Evolutionary conservation across 1,140 invertebrate genomes (phyloP), one percentile per base, ranked within the genome.

Genomic region (Pseudomyrmex gracilis): DNA sequence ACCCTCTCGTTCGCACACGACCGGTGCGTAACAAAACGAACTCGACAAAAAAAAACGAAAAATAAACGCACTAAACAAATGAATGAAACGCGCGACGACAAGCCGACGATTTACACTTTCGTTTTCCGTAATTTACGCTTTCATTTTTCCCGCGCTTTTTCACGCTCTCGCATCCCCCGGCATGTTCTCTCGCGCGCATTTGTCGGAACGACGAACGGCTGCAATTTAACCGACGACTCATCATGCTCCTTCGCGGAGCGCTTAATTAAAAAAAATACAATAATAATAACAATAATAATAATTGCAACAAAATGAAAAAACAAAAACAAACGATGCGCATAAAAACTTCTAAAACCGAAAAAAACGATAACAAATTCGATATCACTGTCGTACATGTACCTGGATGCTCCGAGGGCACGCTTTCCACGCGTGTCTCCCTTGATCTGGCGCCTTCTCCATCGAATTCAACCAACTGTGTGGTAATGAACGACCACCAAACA

Each of bases 371-470:
- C 82, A 86, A 85, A 88, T 67, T 85, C 83, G 73, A 76, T 82
- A 45, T 88, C 64, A 88, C 87, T 93, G 91, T 92, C 90, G 86
- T 85, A 93, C 92, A 93, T 94, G 93, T 94, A 94, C 93, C 92
- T 94, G 93, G 94, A 93, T 94, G 93, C 91, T 92, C 88, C 89
- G 93, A 93, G 90, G 92, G 90, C 90, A 94, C 91, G 90, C 91
- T 92, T 80, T 34, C 34, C 66, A 80, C 82, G 87, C 91, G 93
- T 93, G 91, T 89, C 89, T 90, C 90, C 90, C 93, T 92, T 91
- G 91, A 91, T 94, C 93, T 92, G 90, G 93, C 93, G 93, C 91
- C 90, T 92, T 92, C 90, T 90, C 90, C 91, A 93, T 90, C 91
- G 92, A 94, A 93, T 93, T 93, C 92, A 90, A 93, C 91, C 90